Conservation (phyloP, 2,113 vertebrate species). For the Tapirus terrestris region DNA sequence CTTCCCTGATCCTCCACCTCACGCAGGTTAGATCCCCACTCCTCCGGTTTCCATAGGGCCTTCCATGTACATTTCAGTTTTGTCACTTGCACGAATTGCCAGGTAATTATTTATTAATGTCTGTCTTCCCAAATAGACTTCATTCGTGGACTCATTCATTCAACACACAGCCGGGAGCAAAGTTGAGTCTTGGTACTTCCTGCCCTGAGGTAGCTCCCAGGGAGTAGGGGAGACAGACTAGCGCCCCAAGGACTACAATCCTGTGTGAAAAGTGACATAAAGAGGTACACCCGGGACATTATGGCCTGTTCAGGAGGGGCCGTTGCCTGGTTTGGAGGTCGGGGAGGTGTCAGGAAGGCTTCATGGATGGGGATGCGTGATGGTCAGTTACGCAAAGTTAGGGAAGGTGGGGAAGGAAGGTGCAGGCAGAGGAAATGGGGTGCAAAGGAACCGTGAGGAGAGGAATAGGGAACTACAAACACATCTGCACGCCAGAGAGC, state of each 20-base stretch:
- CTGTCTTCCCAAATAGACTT: not conserved
- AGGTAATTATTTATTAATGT: not conserved
- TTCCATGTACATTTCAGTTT: not conserved
- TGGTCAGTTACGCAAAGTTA: not conserved
- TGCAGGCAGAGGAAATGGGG: not conserved
- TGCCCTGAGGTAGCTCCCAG: not conserved
- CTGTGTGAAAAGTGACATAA: not conserved
- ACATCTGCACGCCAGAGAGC: not conserved
- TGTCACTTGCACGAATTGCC: not conserved
- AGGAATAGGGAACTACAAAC: not conserved
- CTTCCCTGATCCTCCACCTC: not conserved
- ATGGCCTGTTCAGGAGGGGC: not conserved
- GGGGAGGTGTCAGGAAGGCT: not conserved
- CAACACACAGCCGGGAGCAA: not conserved
- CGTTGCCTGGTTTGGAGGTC: not conserved
- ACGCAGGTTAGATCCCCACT: not conserved
- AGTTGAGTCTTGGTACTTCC: not conserved
- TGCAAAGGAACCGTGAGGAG: fast-evolving
- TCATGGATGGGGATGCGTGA: not conserved
- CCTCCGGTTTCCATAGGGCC: not conserved
- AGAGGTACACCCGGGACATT: not conserved
- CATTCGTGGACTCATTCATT: not conserved
- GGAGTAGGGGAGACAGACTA: not conserved
- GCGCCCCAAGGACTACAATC: not conserved
- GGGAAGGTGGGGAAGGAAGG: not conserved